These are phyloP conservation scores for Villa cingulata DNA, from an alignment of 2,888 invertebrate species.

Conservation along the genomic window DNA sequence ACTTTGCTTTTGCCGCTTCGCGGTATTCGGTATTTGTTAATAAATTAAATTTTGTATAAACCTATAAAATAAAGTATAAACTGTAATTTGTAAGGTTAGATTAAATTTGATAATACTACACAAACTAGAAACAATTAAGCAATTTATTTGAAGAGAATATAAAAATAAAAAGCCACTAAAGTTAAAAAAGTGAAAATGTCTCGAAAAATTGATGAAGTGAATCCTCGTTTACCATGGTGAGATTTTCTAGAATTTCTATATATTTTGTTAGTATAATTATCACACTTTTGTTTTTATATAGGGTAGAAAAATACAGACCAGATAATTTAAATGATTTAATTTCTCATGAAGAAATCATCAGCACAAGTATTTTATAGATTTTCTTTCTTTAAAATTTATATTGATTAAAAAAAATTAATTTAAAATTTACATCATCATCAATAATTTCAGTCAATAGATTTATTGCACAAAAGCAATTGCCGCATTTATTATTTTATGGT, in stretches of 20 bases:
- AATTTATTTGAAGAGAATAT: too few species aligned
- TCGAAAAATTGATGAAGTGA: not conserved
- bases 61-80: too few species aligned
- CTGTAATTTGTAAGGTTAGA: too few species aligned
- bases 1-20: too few species aligned
- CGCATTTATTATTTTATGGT: slow-evolving; percentile 93
- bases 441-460: slow-evolving; percentile 61
- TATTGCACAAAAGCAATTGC: slow-evolving; percentile 80
- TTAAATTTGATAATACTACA: too few species aligned
- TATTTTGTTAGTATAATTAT: not conserved
- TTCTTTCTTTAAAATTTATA: not conserved
- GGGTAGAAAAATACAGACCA: slow-evolving; percentile 99
- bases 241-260: slow-evolving; percentile 15
- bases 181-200: not conserved
- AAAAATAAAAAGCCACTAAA: too few species aligned
- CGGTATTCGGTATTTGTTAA: too few species aligned
- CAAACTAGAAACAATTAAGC: too few species aligned
- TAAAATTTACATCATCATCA: too few species aligned
- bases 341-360: slow-evolving; percentile 93
- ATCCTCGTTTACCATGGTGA: slow-evolving; percentile 43
- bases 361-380: slow-evolving; percentile 61
- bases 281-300: slow-evolving; percentile 30
- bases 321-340: slow-evolving; percentile 81
- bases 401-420: not conserved
- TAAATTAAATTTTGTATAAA: too few species aligned